phyloP scores from a whole-genome alignment of 1,140 invertebrate genomes.

The Drosophila ohnishii region DNA sequence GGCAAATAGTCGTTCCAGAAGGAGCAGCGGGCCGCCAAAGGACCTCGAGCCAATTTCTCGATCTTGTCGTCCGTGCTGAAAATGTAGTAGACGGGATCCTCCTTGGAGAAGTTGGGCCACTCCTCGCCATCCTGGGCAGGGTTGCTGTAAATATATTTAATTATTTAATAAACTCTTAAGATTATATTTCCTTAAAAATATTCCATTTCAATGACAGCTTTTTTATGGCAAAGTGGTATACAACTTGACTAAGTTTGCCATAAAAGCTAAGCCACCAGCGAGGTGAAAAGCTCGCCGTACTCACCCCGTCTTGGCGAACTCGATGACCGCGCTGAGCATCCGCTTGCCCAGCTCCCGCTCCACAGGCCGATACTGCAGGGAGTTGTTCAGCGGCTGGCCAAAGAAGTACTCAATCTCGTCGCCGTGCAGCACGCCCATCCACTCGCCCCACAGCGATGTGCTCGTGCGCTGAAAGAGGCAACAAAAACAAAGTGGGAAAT shows the following conservation, averaged over 20 bases:
- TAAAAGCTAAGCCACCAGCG: slow-evolving; percentile 21
- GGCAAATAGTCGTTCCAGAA: slow-evolving; percentile 98
- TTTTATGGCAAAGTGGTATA: slow-evolving; percentile 25
- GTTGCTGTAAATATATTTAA: slow-evolving; percentile 85
- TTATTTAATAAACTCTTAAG: background rate
- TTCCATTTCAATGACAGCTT: background rate
- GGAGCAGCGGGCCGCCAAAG: slow-evolving; percentile 92
- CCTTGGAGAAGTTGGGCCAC: slow-evolving; percentile 94
- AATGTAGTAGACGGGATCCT: slow-evolving; percentile 94
- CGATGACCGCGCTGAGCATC: slow-evolving; percentile 93
- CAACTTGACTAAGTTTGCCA: slow-evolving; percentile 6
- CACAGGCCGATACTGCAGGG: slow-evolving; percentile 90
- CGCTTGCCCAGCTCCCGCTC: slow-evolving; percentile 92
- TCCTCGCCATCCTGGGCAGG: slow-evolving; percentile 90
- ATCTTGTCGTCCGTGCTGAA: slow-evolving; percentile 89
- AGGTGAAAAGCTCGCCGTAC: slow-evolving; percentile 65
- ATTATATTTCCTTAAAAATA: background rate
- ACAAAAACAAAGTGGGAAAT: slow-evolving; percentile 7
- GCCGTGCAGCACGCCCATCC: slow-evolving; percentile 99
- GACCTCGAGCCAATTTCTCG: slow-evolving; percentile 88
- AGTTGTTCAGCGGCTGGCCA: slow-evolving; percentile 94
- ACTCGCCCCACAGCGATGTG: slow-evolving; percentile 95
- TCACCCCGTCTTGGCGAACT: slow-evolving; percentile 94
- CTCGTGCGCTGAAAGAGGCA: slow-evolving; percentile 90
- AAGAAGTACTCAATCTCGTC: slow-evolving; percentile 99